Percentiles rank a stretch among this genome's conserved stretches.
Evolutionary conservation across 2,113 vertebrate species (phyloP).

Genomic region (Tetrax tetrax): DNA sequence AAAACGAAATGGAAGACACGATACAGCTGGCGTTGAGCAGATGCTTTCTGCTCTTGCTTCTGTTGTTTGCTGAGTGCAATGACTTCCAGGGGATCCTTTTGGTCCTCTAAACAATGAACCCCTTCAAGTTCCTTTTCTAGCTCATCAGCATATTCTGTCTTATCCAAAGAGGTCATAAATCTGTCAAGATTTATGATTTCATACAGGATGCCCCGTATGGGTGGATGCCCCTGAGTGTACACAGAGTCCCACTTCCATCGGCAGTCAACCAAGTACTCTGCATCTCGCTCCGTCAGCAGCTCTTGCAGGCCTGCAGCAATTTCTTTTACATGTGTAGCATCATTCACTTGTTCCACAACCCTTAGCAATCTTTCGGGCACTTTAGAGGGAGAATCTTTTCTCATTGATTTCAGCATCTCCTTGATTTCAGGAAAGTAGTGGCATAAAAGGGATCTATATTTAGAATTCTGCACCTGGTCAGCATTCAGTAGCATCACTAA

Average conservation of each 20-base stretch:
- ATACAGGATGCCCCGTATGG: slow-evolving; percentile 72
- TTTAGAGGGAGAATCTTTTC: not conserved
- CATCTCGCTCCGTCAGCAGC: slow-evolving; percentile 73
- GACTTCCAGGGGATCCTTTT: slow-evolving; percentile 65
- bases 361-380: slow-evolving; percentile 72
- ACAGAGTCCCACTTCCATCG: slow-evolving; percentile 76
- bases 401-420: slow-evolving; percentile 4
- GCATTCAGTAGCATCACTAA: slow-evolving; percentile 80
- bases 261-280: slow-evolving; percentile 77
- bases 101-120: slow-evolving; percentile 63
- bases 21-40: slow-evolving; percentile 56
- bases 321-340: slow-evolving; percentile 17
- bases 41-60: slow-evolving; percentile 70
- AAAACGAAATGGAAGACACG: slow-evolving; percentile 51
- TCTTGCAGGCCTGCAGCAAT: slow-evolving; percentile 69
- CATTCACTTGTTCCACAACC: slow-evolving; percentile 35
- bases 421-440: slow-evolving; percentile 60
- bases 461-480: slow-evolving; percentile 46
- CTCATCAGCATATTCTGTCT: not conserved
- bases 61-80: slow-evolving; percentile 72
- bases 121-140: slow-evolving; percentile 49
- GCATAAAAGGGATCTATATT: slow-evolving; percentile 16
- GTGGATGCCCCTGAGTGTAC: slow-evolving; percentile 26
- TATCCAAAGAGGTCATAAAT: slow-evolving; percentile 34
- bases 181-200: slow-evolving; percentile 67